Evolutionary conservation across 2,113 vertebrate genomes (phyloP).

Genomic region (Excalfactoria chinensis): DNA sequence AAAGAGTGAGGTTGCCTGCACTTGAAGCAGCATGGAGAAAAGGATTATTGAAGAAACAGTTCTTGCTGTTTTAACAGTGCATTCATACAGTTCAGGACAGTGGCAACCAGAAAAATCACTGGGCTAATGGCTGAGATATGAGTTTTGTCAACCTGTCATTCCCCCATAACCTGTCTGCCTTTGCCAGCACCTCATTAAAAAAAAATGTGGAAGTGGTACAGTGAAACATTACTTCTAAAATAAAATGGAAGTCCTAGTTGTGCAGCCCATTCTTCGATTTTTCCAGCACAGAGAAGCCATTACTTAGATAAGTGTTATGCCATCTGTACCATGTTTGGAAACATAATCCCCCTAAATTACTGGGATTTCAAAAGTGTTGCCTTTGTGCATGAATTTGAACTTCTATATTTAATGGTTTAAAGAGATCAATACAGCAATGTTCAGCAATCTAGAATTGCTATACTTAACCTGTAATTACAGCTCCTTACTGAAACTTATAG

Average conservation of each 20-base stretch:
- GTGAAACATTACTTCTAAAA: not conserved
- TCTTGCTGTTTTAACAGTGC: not conserved
- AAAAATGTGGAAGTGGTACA: not conserved
- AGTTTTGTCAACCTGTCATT: not conserved
- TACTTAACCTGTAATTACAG: constrained; percentile 62
- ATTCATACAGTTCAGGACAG: not conserved
- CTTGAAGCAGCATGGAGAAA: not conserved
- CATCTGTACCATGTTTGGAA: not conserved
- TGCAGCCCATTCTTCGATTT: not conserved
- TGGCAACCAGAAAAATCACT: not conserved
- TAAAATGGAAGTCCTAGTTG: not conserved
- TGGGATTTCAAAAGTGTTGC: constrained; percentile 16
- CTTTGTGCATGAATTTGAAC: constrained; percentile 50
- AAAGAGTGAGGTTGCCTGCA: not conserved
- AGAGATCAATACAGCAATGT: constrained; percentile 25
- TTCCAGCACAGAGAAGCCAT: not conserved
- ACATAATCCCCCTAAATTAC: constrained; percentile 31
- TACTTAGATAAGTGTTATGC: not conserved
- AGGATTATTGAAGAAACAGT: not conserved
- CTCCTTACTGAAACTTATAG: constrained; percentile 56
- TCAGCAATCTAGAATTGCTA: constrained; percentile 32
- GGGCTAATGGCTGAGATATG: not conserved
- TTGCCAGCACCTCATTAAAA: not conserved
- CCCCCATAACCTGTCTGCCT: not conserved
- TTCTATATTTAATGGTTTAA: constrained; percentile 63